Evolutionary conservation across 2,797 vertebrate species (phyloP).

Genomic region (Neoniphon sammara): DNA sequence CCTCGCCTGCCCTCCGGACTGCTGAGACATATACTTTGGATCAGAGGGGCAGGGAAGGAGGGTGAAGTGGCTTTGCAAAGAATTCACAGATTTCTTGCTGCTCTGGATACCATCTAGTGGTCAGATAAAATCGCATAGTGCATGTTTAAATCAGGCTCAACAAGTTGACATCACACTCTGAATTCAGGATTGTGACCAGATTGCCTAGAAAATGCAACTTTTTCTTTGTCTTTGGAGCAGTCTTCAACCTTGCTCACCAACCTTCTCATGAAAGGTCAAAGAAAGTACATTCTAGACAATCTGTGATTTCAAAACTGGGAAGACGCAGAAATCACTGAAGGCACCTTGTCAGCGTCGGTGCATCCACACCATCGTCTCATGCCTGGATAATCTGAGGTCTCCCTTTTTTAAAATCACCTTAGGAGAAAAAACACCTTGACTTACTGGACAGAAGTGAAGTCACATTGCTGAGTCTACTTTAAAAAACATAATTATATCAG

Average conservation of each 20-base stretch:
- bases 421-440: background rate
- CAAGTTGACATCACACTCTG: conserved; percentile 1
- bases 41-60: too few relatives aligned
- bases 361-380: conserved; percentile 17
- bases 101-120: too few relatives aligned
- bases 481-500: conserved; percentile 37
- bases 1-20: too few relatives aligned
- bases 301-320: background rate
- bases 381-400: background rate
- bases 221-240: background rate
- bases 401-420: conserved; percentile 6
- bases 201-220: background rate
- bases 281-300: background rate
- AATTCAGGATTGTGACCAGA: background rate
- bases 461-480: conserved; percentile 9
- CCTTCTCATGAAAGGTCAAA: background rate
- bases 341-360: conserved; percentile 3
- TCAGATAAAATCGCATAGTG: too few relatives aligned
- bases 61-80: too few relatives aligned
- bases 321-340: background rate
- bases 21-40: too few relatives aligned
- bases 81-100: too few relatives aligned
- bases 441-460: background rate
- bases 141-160: background rate
- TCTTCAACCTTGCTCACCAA: background rate